phyloP scores from a whole-genome alignment of 2,113 vertebrate species.

The Microcebus tavaratra region DNA sequence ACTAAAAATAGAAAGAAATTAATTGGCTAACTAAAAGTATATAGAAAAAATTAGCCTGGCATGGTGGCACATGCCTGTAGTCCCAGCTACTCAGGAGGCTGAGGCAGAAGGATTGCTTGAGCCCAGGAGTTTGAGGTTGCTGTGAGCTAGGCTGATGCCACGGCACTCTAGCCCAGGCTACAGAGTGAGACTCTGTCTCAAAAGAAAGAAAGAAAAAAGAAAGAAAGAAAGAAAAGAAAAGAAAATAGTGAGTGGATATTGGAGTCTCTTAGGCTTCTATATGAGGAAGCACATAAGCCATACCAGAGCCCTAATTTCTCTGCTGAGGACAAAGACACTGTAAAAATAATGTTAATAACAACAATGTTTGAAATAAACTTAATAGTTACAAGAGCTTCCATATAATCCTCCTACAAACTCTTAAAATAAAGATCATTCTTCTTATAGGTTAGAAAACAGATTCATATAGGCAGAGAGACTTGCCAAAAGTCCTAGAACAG shows the following conservation, averaged over 20 bases:
- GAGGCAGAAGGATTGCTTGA: no score
- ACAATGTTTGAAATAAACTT: neutral
- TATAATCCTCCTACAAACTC: neutral
- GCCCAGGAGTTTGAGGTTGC: no score
- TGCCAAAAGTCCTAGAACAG: neutral
- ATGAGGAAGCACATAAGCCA: neutral
- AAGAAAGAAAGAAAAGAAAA: neutral
- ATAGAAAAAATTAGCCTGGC: no score
- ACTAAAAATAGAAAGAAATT: no score
- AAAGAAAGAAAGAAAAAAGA: neutral
- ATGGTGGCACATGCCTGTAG: no score
- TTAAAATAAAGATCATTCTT: neutral
- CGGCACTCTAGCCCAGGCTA: no score
- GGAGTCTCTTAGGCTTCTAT: neutral
- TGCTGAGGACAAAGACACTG: neutral
- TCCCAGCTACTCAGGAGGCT: no score
- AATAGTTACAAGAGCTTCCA: neutral
- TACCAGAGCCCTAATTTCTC: neutral
- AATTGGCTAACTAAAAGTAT: no score
- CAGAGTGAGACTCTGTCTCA: no score
- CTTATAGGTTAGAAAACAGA: neutral
- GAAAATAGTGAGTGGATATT: neutral
- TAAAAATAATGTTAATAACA: neutral
- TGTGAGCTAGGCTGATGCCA: no score
- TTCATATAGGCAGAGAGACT: neutral